Evolutionary conservation across 2,888 invertebrate species (phyloP).

Genomic region (Orthonevra nobilis): DNA sequence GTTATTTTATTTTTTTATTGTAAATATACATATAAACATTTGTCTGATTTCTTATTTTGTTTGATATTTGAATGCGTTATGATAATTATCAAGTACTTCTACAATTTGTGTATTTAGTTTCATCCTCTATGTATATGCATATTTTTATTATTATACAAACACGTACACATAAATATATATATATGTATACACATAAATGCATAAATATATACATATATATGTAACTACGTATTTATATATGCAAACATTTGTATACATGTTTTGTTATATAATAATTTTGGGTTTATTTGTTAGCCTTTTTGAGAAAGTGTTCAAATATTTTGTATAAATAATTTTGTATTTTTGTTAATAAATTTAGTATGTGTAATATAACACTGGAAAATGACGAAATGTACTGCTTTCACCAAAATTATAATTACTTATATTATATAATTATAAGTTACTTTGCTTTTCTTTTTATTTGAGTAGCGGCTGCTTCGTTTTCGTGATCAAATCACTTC

Average conservation of each 20-base stretch:
- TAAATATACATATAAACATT: constrained; percentile 60
- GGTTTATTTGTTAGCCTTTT: constrained; percentile 52
- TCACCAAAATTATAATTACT: constrained; percentile 12
- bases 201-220: constrained; percentile 48
- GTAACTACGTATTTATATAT: constrained; percentile 39
- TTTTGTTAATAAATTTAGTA: constrained; percentile 64
- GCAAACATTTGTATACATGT: constrained; percentile 18
- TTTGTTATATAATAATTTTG: constrained; percentile 61
- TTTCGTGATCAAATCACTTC: not conserved
- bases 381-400: constrained; percentile 54
- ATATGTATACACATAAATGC: constrained; percentile 57
- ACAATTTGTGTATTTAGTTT: constrained; percentile 54
- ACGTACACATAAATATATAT: too few species aligned
- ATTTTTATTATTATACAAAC: too few species aligned
- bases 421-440: not conserved
- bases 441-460: not conserved
- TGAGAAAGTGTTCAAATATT: constrained; percentile 65
- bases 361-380: constrained; percentile 61
- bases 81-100: constrained; percentile 59
- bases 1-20: constrained; percentile 35
- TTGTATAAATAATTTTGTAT: constrained; percentile 65
- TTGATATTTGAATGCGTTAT: constrained; percentile 66
- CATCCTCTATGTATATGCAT: not conserved
- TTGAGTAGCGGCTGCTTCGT: too few species aligned
- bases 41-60: constrained; percentile 42